Base-by-base conservation (phyloP, 2,888 invertebrate genomes). In the Cosmia trapezina region DNA sequence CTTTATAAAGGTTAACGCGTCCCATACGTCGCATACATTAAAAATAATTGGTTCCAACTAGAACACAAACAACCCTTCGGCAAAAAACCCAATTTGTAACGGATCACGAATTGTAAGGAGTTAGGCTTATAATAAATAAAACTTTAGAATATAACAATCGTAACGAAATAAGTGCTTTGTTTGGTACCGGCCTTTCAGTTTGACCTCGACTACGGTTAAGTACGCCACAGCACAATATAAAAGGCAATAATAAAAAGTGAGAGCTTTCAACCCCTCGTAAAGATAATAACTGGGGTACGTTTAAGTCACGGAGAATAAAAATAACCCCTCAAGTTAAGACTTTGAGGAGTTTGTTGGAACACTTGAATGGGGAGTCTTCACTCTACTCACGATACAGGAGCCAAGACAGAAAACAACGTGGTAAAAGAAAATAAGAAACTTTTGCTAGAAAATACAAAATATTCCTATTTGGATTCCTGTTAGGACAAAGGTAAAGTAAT, bases 251-350 rank as follows among this genome's bases (percentile, higher is more conserved):
- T 91, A 94, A 93, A 93, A 94, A 93, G 89, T 91, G 93, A 90
- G 91, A 92, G 93, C 93, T 94, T 93, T 94, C 92, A 94, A 92
- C 93, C 93, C 94, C 94, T 95, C 94, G 91, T 95, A 94, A 94
- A 94, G 93, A 95, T 94, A 94, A 94, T 94, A 94, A 93, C 92
- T 90, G 78, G 88, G 90, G 90, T 87, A 87, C 87, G 88, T 87
- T 87, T 87, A 86, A 91, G 89, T 90, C 91, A 89, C 88, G 87
- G 88, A 78, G 87, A 86, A 89, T 91, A 89, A 91, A 28, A 92
- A 83, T 76, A 81, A 76, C 67, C 88, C 87, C 84, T 81, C 82
- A 89, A 90, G 84, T 88, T 88, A 83, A 78, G 83, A 75, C 70
- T 78, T 81, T 78, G 80, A 86, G 81, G 88, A 87, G 86, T 89